Conservation (phyloP, 2,888 invertebrate species). For the Melipona beecheii region DNA sequence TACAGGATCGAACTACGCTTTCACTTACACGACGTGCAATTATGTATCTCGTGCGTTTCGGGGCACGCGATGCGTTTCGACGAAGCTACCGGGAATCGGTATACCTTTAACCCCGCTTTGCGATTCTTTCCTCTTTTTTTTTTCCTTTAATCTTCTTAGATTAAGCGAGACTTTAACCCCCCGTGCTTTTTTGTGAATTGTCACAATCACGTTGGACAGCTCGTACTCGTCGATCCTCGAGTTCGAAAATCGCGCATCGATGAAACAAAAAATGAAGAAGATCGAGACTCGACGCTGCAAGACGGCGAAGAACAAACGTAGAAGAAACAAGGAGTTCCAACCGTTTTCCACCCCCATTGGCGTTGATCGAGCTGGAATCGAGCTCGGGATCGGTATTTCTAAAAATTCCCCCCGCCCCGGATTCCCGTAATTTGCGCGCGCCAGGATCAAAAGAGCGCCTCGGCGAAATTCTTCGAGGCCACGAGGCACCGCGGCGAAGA, state of each 20-base stretch:
- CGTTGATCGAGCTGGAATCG: neutral
- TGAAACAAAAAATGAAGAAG: too few relatives aligned
- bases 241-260: too few relatives aligned
- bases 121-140: too few relatives aligned
- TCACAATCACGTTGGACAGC: too few relatives aligned
- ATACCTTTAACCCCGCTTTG: too few relatives aligned
- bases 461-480: slow-evolving; percentile 52
- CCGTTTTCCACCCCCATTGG: neutral
- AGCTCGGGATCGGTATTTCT: neutral
- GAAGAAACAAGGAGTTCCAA: neutral
- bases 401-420: slow-evolving; percentile 29
- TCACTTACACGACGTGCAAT: neutral
- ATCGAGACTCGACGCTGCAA: too few relatives aligned
- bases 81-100: neutral
- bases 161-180: too few relatives aligned
- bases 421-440: slow-evolving; percentile 55
- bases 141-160: too few relatives aligned
- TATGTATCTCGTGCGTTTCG: neutral
- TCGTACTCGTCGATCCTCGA: too few relatives aligned
- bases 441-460: slow-evolving; percentile 63
- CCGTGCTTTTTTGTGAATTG: too few relatives aligned
- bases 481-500: neutral
- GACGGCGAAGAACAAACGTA: neutral
- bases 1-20: slow-evolving; percentile 1
- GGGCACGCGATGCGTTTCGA: neutral